Evolutionary conservation across 2,888 invertebrate species (phyloP), one percentile per base, ranked within the genome.

Genomic region (Lobophora halterata): DNA sequence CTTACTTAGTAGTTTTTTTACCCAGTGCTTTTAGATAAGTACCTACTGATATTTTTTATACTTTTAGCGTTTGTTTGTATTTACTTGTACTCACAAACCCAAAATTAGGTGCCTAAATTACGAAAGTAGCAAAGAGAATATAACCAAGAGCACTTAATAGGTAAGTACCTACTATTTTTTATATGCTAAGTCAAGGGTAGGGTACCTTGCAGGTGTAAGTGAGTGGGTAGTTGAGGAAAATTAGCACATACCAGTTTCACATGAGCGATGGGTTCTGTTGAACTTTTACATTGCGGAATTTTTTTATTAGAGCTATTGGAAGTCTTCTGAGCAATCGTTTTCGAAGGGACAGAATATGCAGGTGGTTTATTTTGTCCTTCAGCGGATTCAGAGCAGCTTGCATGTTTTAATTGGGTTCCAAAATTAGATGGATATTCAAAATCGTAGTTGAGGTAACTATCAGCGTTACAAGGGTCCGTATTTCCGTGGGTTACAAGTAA

Each of bases 231-330:
- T n/a, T n/a, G n/a, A n/a, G n/a, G n/a, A n/a, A n/a, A n/a, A n/a
- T n/a, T n/a, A n/a, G n/a, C n/a, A n/a, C 40, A 38, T 37, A 50
- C 50, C 39, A 47, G 27, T 44, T 62, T 61, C 2, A 69, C 52
- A 34, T 65, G 63, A 18, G 57, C 64, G 16, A 47, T 51, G 3
- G 55, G 46, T 49, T 65, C 65, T 13, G 34, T 32, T 28, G 51
- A 37, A 12, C 20, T 21, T 30, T 45, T 38, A 34, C 28, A 41
- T 26, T 33, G 9, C 5, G 23, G 25, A 41, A 33, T 32, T 31
- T 21, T 45, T 37, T 51, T 30, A 28, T 52, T 30, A 23, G 6
- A 7, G 35, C 10, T 27, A 3, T 17, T 24, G 35, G 28, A 32
- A 24, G 30, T 30, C 3, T n/a, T 9, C 20, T 29, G 10, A 1